Base-by-base conservation (phyloP, 2,113 vertebrate species). In the Pao palembangensis region DNA sequence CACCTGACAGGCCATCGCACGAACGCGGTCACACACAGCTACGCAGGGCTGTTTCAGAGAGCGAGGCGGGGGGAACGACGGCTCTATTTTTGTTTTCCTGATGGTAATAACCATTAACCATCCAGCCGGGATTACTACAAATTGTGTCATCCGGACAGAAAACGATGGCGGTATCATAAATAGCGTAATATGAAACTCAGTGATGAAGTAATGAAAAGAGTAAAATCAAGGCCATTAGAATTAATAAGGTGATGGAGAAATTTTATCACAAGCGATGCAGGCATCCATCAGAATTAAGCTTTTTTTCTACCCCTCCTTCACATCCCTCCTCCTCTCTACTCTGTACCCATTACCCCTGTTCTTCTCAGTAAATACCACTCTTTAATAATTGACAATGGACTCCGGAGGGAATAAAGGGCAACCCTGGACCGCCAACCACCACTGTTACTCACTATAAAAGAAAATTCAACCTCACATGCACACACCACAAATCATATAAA, bases 331-430 rank as follows among this genome's bases (percentile, higher is more conserved):
- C 64, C 61, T 20, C 38, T 16, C 20, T 3, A 16, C 13, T 11
- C 10, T 18, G 18, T 16, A 38, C 61, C 25, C 21, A 17, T 47
- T 75, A 70, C 70, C 72, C 47, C 71, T 49, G 54, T 60, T 69
- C 64, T 71, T 71, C 62, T 73, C 56, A 51, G 67, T 73, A 87
- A 87, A 88, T 84, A 86, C 67, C 83, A 80, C 74, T 81, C 71
- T 83, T 84, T 67, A 82, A 85, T 87, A 85, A 86, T 84, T 88
- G 79, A 84, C 72, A 69, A 63, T 71, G 69, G 75, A 79, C 78
- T 81, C 79, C 80, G 62, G 64, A 65, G 67, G 75, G 76, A 55
- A 88, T 82, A 85, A 83, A 83, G 69, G 82, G 65, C 57, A 58
- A 71, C 66, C 69, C 65, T 64, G 80, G 72, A 72, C 80, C 78